phyloP scores from a whole-genome alignment of 2,888 invertebrate genomes.

The Hyles lineata region DNA sequence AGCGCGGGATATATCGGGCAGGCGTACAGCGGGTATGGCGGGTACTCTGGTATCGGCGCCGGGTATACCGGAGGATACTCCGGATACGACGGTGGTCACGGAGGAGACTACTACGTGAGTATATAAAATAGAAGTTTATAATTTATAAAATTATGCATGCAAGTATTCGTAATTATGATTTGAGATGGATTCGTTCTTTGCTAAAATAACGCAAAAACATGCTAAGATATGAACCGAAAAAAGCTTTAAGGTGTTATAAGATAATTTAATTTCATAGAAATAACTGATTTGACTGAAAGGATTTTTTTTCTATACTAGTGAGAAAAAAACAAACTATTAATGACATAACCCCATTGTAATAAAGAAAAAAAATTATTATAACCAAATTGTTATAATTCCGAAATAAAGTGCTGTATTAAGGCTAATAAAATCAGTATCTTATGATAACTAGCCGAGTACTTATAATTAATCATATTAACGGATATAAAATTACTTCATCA shows the following conservation, averaged over 20 bases:
- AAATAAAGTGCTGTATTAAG: background rate
- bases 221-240: too few relatives aligned
- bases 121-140: background rate
- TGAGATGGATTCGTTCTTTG: too few relatives aligned
- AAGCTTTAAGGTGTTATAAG: too few relatives aligned
- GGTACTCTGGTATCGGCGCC: slow-evolving; percentile 57
- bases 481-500: background rate
- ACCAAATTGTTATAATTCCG: background rate
- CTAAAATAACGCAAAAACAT: too few relatives aligned
- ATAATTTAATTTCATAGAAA: too few relatives aligned
- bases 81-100: slow-evolving; percentile 54
- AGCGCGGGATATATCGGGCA: slow-evolving; percentile 67
- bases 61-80: slow-evolving; percentile 66
- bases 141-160: background rate
- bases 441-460: background rate
- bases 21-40: slow-evolving; percentile 36
- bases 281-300: too few relatives aligned
- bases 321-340: too few relatives aligned
- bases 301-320: too few relatives aligned
- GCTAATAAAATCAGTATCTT: too few relatives aligned
- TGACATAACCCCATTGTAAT: too few relatives aligned
- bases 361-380: too few relatives aligned
- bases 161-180: too few relatives aligned
- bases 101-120: slow-evolving; percentile 75
- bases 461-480: background rate